These are phyloP conservation scores for Toxotes chatareus DNA, from an alignment of 2,113 vertebrate genomes.

Conservation along the genomic window DNA sequence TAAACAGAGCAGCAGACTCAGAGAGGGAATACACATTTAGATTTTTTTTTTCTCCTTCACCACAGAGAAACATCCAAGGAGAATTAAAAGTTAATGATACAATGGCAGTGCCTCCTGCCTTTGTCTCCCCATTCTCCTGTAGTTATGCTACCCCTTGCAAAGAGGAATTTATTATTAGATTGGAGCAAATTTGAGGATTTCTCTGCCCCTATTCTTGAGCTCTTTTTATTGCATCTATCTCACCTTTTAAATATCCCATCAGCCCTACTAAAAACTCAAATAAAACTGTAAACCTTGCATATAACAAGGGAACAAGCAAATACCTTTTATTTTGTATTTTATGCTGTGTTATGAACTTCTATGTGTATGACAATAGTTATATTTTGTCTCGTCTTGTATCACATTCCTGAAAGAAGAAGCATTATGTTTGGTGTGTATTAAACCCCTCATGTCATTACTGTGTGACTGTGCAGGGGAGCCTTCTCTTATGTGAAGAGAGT, in stretches of 20 bases:
- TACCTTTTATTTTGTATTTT: too few species aligned
- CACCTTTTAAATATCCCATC: too few species aligned
- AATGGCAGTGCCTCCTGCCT: background rate
- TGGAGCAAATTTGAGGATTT: background rate
- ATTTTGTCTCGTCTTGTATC: too few species aligned
- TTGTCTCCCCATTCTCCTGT: background rate
- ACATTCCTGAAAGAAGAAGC: background rate
- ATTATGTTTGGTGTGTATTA: background rate
- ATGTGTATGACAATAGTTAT: too few species aligned
- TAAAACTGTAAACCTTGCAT: too few species aligned
- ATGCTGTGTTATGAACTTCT: too few species aligned
- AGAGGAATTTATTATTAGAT: background rate
- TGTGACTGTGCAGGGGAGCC: constrained; percentile 85
- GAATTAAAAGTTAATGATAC: background rate
- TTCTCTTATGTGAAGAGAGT: constrained; percentile 94
- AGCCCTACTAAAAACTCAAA: too few species aligned
- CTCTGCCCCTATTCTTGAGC: too few species aligned
- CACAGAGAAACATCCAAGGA: background rate
- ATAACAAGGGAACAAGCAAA: too few species aligned
- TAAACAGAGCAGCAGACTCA: background rate
- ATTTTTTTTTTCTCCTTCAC: background rate
- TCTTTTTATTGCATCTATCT: too few species aligned
- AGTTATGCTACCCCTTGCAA: background rate
- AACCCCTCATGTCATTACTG: background rate
- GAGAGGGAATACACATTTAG: background rate